These are phyloP conservation scores for Lasioglossum calceatum DNA, from an alignment of 2,888 invertebrate genomes.

Conservation along the genomic window DNA sequence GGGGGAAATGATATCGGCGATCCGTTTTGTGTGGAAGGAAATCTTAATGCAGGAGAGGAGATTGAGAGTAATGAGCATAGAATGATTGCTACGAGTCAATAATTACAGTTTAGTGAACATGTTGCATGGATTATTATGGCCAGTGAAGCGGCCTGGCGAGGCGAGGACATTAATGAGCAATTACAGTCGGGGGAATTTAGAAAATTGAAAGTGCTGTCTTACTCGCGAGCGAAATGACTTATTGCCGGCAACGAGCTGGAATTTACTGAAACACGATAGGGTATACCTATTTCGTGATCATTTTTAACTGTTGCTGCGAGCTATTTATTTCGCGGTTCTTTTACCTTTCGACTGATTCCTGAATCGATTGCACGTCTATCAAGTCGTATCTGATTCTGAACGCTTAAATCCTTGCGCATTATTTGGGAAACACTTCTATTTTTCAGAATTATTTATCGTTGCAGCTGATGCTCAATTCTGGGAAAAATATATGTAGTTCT, in stretches of 20 bases:
- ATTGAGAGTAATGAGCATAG: constrained; percentile 12
- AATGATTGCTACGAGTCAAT: constrained; percentile 19
- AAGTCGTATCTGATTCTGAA: not conserved
- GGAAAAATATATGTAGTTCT: too few relatives aligned
- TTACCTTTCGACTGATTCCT: not conserved
- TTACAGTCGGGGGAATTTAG: constrained; percentile 26
- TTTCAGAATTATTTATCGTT: not conserved
- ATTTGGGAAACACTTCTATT: not conserved
- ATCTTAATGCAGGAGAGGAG: not conserved
- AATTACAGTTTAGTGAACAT: constrained; percentile 21
- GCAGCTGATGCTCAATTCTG: not conserved
- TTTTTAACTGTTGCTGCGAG: not conserved
- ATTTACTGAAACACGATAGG: constrained; percentile 1
- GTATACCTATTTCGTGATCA: not conserved
- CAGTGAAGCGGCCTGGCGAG: constrained; percentile 5
- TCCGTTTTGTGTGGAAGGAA: not conserved
- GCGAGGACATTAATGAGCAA: constrained; percentile 36
- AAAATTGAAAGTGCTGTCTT: constrained; percentile 34
- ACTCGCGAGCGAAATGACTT: not conserved
- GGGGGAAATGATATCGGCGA: not conserved
- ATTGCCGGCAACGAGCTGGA: not conserved
- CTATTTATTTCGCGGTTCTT: not conserved
- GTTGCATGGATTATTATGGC: constrained; percentile 27
- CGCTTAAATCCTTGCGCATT: not conserved
- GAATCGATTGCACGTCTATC: not conserved